Base-by-base conservation (phyloP, 2,888 invertebrate genomes). In the Drosophila prostipennis region DNA sequence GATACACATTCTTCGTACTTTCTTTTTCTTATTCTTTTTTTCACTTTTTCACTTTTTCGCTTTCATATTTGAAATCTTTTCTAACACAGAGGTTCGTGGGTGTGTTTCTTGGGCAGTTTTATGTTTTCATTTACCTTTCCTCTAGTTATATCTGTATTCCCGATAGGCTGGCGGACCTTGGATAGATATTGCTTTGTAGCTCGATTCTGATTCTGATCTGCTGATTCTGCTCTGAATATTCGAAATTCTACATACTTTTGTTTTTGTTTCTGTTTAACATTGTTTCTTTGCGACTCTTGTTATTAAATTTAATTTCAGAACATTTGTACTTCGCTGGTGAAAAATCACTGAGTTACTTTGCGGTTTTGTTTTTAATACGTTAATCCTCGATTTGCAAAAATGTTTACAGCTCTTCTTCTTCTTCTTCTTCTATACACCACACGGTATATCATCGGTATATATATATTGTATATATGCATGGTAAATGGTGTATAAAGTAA, bases 241-340 rank as follows among this genome's bases (percentile, higher is more conserved):
- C 37, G 53, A 37, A 37, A 23, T 10, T n/a, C 36, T 23, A 16
- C 6, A 8, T 40, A 8, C 14, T 40, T 40, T 51, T 36, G 16
- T 48, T 34, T 56, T 19, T 19, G 1, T 19, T 19, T 19, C 2
- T 19, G 19, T 19, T 19, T 19, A 19, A 19, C 19, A 19, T 19
- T 19, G 19, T 19, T 19, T 48, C 32, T 49, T 46, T 46, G 14
- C 11, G 32, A 14, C 32, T 55, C 46, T 29, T 69, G 14, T 54
- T 70, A 74, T 61, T 78, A 54, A 57, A 46, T 74, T 72, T 74
- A 78, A 48, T 77, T 34, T 34, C 80, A 54, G 80, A 90, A 90
- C 89, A 90, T 92, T 92, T 92, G 92, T 92, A 92, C 92, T 92
- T 91, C 89, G 90, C 91, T 91, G 92, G 92, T 92, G 91, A 90